A percentile compares a stretch with the other conserved stretches of the same genome.
Conservation (phyloP, 2,113 vertebrate species). For the Xenus cinereus region DNA sequence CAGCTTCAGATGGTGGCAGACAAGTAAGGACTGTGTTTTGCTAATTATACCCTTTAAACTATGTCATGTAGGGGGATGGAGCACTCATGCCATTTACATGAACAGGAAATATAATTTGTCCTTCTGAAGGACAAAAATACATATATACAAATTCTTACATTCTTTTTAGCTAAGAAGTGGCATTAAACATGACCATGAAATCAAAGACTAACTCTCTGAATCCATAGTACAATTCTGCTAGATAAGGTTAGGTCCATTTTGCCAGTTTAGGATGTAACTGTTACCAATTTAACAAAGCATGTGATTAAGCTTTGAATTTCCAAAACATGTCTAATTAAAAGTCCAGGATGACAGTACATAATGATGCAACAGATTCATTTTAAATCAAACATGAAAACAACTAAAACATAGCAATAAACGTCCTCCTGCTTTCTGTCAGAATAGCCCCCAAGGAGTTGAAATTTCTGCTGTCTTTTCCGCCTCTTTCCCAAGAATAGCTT, state of each 20-base stretch:
- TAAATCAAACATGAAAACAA: not conserved
- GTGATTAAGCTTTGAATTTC: not conserved
- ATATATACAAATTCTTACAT: not conserved
- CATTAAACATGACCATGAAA: not conserved
- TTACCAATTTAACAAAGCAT: not conserved
- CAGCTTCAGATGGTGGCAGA: not conserved
- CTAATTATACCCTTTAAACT: constrained; percentile 39
- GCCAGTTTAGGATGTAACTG: not conserved
- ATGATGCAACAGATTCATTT: not conserved
- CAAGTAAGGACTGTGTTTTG: not conserved
- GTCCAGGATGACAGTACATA: not conserved
- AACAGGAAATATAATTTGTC: not conserved
- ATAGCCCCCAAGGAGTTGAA: not conserved
- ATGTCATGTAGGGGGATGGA: not conserved
- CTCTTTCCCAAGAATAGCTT: not conserved
- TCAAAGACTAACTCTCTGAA: not conserved
- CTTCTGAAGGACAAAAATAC: constrained; percentile 13
- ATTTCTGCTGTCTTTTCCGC: not conserved
- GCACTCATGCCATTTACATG: not conserved
- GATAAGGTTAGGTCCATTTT: not conserved
- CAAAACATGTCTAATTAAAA: not conserved
- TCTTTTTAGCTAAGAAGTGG: not conserved
- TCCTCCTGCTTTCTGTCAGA: not conserved
- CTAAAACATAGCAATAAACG: not conserved
- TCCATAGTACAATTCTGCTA: not conserved